Base-by-base conservation (phyloP, 2,113 vertebrate genomes). In the Triplophysa tibetana region DNA sequence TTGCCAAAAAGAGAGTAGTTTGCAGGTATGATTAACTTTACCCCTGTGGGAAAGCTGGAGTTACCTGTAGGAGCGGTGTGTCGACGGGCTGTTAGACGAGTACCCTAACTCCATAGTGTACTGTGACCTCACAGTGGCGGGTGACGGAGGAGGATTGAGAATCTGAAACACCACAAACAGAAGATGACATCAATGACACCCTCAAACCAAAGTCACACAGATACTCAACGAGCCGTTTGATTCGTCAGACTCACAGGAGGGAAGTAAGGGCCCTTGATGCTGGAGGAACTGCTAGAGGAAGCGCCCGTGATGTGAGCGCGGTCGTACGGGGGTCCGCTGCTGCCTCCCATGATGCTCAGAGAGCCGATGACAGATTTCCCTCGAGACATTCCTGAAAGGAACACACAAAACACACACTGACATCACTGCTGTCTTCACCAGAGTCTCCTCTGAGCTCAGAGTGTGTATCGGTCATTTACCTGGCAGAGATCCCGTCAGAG, bases 21-120 rank as follows among this genome's bases (percentile, higher is more conserved):
- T 24, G 24, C 24, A 24, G 24, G 24, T 24, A 24, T 24, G 24
- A 1, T 24, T 24, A 24, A 24, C 24, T 24, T 6, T 45, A 45
- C 9, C 2, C 9, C 10, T 45, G 10, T 45, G 11, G 8, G 43
- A 43, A 43, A 9, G 41, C 8, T 43, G 41, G 24, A 33, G 0
- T 29, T 82, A 98, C 96, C 98, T 99, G 95, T 99, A 99, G 16
- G 98, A 98, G 50, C 97, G 91, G n/a, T 99, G 97, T 1, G 97
- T 99, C 4, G 98, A 99, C 70, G 98, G 98, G 54, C 97, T 99
- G 89, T 98, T 98, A 78, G 97, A 98, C 43, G 97, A 99, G 83
- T 99, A 98, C 29, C 96, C 96, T 0, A 98, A 98, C 91, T 98
- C 97, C 95, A 98, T 91, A 3, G 97, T 99, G 80, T 98, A 99